Conservation (phyloP, 2,888 invertebrate genomes). For the Drosophila paracracens region DNA sequence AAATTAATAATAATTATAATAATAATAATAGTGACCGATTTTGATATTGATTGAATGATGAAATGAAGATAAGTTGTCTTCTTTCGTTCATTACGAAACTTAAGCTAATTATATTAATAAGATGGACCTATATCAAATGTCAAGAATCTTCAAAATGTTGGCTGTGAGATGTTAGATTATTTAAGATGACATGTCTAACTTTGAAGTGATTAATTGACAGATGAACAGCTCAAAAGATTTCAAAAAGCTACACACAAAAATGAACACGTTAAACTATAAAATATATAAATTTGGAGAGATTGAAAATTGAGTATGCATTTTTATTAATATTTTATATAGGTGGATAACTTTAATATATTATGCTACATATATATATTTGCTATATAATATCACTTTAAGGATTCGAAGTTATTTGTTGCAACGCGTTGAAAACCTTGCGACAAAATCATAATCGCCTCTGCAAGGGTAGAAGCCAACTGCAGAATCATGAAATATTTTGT, state of each 20-base stretch:
- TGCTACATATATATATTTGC: too few species aligned
- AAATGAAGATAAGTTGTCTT: background rate
- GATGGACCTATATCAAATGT: background rate
- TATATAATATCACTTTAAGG: too few species aligned
- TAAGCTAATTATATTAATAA: background rate
- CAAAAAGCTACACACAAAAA: background rate
- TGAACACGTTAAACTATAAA: background rate
- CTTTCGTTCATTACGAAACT: background rate
- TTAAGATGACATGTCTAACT: background rate
- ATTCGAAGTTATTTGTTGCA: background rate
- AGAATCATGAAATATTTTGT: slow-evolving; percentile 79
- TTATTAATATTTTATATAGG: background rate
- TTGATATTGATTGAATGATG: background rate
- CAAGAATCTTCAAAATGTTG: background rate
- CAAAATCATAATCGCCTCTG: background rate
- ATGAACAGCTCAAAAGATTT: background rate
- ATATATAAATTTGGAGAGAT: background rate
- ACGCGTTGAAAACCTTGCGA: background rate
- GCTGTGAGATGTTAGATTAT: background rate
- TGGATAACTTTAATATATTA: background rate
- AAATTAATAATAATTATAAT: background rate
- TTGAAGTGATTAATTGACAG: background rate
- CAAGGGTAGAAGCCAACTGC: slow-evolving; percentile 45
- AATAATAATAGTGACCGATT: background rate
- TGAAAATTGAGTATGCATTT: background rate